phyloP scores from a whole-genome alignment of 2,797 vertebrate species.

The Rhinella marina region DNA sequence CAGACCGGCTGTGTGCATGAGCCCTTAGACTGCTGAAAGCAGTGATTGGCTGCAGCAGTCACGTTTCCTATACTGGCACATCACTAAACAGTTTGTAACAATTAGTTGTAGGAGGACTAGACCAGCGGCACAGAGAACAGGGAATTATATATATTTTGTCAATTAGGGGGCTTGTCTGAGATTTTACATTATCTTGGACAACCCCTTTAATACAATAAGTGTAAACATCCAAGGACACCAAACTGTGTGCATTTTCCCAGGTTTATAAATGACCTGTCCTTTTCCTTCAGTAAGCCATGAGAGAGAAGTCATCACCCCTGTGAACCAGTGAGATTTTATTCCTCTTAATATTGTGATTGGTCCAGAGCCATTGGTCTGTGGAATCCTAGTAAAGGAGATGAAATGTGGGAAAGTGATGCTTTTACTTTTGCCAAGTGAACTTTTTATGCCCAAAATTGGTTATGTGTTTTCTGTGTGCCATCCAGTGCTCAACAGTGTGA shows the following conservation, averaged over 20 bases:
- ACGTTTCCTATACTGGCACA: too few relatives aligned
- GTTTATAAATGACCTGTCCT: neutral
- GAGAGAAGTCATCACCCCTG: neutral
- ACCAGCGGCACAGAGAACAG: too few relatives aligned
- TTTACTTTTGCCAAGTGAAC: neutral
- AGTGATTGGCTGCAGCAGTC: too few relatives aligned
- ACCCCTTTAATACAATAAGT: too few relatives aligned
- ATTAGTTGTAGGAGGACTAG: too few relatives aligned
- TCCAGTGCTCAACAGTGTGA: neutral
- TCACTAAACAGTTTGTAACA: too few relatives aligned
- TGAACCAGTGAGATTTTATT: neutral
- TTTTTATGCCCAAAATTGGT: constrained; percentile 51
- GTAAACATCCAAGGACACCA: too few relatives aligned
- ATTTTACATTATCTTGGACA: too few relatives aligned
- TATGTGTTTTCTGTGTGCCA: neutral
- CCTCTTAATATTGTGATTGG: constrained; percentile 20
- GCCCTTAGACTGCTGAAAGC: too few relatives aligned
- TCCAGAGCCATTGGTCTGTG: constrained; percentile 25
- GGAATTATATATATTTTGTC: too few relatives aligned
- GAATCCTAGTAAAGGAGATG: constrained; percentile 8
- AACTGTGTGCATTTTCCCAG: neutral
- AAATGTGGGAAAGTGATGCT: constrained; percentile 38
- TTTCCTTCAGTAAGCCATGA: neutral
- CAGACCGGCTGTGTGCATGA: too few relatives aligned
- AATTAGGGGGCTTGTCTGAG: too few relatives aligned